phyloP scores from a whole-genome alignment of 2,797 vertebrate species.

The Sebastes taczanowskii region DNA sequence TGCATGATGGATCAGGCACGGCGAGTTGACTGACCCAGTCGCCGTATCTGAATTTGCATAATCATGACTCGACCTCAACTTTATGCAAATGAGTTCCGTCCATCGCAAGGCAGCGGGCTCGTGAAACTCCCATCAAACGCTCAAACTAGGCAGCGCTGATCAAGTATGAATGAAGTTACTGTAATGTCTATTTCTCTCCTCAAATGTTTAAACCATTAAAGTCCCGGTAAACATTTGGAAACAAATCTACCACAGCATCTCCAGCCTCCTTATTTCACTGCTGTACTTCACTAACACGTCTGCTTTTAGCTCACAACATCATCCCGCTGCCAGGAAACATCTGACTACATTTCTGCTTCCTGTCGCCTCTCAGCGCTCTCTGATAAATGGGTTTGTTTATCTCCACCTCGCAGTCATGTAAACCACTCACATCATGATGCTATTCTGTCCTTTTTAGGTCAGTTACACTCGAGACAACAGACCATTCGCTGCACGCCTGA shows the following conservation, averaged over 20 bases:
- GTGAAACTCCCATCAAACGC: too few relatives aligned
- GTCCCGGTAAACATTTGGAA: too few relatives aligned
- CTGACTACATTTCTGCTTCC: not conserved
- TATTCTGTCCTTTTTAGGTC: too few relatives aligned
- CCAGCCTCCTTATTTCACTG: not conserved
- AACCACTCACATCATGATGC: not conserved
- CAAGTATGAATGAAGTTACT: too few relatives aligned
- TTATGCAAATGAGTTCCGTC: fast-evolving
- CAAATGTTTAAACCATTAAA: too few relatives aligned
- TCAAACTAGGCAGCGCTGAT: too few relatives aligned
- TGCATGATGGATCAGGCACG: too few relatives aligned
- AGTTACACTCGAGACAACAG: not conserved
- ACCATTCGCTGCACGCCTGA: not conserved
- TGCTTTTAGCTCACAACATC: not conserved
- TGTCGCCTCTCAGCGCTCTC: not conserved
- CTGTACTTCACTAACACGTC: not conserved
- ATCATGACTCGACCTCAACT: too few relatives aligned
- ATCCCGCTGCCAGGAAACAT: slow-evolving; percentile 7
- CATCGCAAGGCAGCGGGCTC: too few relatives aligned
- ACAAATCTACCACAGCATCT: not conserved
- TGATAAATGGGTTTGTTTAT: not conserved
- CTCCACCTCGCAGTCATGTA: not conserved
- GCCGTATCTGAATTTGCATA: too few relatives aligned
- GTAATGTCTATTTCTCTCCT: too few relatives aligned
- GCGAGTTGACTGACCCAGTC: too few relatives aligned